These are phyloP conservation scores for Zingel zingel DNA, from an alignment of 2,113 vertebrate species.

Conservation along the genomic window DNA sequence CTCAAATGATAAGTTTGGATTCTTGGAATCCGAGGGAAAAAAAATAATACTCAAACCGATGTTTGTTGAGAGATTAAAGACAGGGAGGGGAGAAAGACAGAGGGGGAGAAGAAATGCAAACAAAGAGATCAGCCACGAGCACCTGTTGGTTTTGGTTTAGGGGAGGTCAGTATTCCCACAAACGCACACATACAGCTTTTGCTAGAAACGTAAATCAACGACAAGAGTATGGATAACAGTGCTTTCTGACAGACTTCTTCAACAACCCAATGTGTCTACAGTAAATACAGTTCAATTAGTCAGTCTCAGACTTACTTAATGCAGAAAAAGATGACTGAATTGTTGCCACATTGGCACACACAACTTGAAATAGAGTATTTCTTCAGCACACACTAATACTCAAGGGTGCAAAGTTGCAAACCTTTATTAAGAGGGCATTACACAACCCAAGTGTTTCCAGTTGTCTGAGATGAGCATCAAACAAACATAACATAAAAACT, in stretches of 20 bases:
- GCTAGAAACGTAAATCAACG: neutral
- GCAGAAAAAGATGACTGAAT: neutral
- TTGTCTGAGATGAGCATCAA: neutral
- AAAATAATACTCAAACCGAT: too few species aligned
- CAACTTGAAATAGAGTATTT: neutral
- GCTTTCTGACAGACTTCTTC: neutral
- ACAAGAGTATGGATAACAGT: neutral
- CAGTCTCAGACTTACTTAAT: neutral
- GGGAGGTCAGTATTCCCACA: neutral
- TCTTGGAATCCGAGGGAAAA: too few species aligned
- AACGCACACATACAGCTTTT: neutral
- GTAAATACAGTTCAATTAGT: neutral
- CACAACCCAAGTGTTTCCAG: neutral
- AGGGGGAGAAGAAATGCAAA: constrained; percentile 35
- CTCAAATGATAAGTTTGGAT: too few species aligned
- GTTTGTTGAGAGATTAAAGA: constrained; percentile 23
- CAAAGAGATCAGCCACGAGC: constrained; percentile 32
- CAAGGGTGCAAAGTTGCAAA: neutral
- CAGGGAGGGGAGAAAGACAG: neutral
- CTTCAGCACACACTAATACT: neutral
- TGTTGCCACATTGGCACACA: neutral
- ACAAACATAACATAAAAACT: too few species aligned
- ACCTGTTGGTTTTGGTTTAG: constrained; percentile 48
- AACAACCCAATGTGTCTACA: neutral
- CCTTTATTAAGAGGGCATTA: neutral